phyloP scores from a whole-genome alignment of 2,888 invertebrate genomes.

The Xanthorhoe designata region DNA sequence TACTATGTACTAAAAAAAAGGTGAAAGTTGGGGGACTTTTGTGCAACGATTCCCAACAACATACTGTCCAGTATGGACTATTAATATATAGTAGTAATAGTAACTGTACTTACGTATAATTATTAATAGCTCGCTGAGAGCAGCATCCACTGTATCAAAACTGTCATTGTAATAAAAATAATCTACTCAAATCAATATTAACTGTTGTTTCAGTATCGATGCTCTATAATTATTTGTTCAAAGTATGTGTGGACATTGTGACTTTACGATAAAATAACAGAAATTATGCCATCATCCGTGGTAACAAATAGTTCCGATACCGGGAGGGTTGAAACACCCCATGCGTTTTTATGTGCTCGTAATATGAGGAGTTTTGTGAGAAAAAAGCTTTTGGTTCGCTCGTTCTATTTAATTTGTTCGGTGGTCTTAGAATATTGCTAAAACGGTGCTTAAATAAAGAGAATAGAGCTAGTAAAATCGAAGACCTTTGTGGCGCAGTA shows the following conservation, averaged over 20 bases:
- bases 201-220: background rate
- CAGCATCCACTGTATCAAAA: too few relatives aligned
- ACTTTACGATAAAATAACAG: conserved; percentile 67
- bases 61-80: too few relatives aligned
- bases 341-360: conserved; percentile 26
- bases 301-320: conserved; percentile 49
- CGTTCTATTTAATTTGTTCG: conserved; percentile 4
- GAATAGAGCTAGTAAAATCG: background rate
- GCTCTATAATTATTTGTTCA: background rate
- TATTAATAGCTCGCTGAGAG: too few relatives aligned
- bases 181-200: background rate
- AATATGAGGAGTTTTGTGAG: conserved; percentile 11
- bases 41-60: too few relatives aligned
- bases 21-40: too few relatives aligned
- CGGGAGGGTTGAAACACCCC: conserved; percentile 31
- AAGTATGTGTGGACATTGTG: background rate
- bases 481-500: background rate
- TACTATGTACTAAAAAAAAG: too few relatives aligned
- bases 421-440: background rate
- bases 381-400: conserved; percentile 5
- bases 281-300: conserved; percentile 61
- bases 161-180: background rate
- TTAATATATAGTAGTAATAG: too few relatives aligned
- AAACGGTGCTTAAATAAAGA: background rate
- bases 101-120: too few relatives aligned